A percentile compares a stretch with the other conserved stretches of the same genome.
Conservation (phyloP, 2,888 invertebrate species). For the Agrotis puta region DNA sequence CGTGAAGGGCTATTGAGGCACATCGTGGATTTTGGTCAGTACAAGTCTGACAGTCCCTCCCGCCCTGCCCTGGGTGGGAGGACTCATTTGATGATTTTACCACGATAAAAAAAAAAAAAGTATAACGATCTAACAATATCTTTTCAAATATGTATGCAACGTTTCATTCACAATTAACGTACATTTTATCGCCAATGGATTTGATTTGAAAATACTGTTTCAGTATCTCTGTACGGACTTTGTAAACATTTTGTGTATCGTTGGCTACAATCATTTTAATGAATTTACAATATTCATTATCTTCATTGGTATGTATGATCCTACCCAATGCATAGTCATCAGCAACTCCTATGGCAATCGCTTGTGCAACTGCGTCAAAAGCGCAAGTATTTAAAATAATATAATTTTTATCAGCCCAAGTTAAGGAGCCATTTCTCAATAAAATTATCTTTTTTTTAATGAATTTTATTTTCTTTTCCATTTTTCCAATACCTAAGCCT, state of each 20-base stretch:
- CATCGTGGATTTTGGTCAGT: no score
- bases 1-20: no score
- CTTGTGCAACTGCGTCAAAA: constrained; percentile 42
- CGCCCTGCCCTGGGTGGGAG: no score
- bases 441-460: no score
- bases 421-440: no score
- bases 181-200: constrained; percentile 21
- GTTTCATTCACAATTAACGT: constrained; percentile 47
- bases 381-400: constrained; percentile 39
- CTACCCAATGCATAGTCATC: constrained; percentile 29
- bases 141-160: not conserved
- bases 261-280: constrained; percentile 25
- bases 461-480: no score
- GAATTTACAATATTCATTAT: constrained; percentile 12
- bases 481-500: constrained; percentile 6
- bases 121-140: no score
- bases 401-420: no score
- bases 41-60: no score
- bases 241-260: constrained; percentile 36
- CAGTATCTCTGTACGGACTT: constrained; percentile 22
- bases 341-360: constrained; percentile 38
- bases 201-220: constrained; percentile 24
- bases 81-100: no score
- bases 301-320: constrained; percentile 12
- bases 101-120: no score